These are phyloP conservation scores for Conomelus anceps DNA, from an alignment of 2,888 invertebrate genomes.

Conservation along the genomic window DNA sequence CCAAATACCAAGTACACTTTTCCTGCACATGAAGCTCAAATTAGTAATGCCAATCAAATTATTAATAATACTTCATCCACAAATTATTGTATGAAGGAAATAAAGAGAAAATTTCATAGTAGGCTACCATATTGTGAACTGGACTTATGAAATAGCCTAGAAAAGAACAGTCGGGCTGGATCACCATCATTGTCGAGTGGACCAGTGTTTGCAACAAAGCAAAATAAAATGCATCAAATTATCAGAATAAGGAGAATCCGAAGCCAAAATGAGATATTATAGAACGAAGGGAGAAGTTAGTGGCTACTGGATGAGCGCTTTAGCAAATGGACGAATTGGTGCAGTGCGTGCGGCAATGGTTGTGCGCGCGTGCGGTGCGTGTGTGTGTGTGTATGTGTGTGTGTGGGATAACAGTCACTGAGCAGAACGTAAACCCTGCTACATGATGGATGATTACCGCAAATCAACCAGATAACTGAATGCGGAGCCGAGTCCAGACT, in stretches of 20 bases:
- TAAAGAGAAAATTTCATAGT: too few species aligned
- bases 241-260: background rate
- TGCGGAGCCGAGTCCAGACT: background rate
- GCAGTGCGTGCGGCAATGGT: background rate
- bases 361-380: too few species aligned
- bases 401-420: background rate
- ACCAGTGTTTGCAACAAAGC: too few species aligned
- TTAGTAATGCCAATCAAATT: too few species aligned
- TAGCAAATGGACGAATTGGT: background rate
- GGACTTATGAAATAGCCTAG: too few species aligned
- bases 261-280: background rate
- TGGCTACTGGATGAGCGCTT: background rate
- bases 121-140: too few species aligned
- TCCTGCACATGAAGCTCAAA: too few species aligned
- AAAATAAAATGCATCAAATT: background rate
- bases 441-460: background rate
- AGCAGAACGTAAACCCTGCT: background rate
- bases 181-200: too few species aligned
- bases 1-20: too few species aligned
- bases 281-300: background rate
- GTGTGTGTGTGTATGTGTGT: background rate
- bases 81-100: too few species aligned
- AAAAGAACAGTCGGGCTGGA: too few species aligned
- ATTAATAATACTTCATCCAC: too few species aligned
- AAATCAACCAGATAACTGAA: background rate